Base-by-base conservation (phyloP, 2,113 vertebrate genomes). In the Bubo scandiacus region DNA sequence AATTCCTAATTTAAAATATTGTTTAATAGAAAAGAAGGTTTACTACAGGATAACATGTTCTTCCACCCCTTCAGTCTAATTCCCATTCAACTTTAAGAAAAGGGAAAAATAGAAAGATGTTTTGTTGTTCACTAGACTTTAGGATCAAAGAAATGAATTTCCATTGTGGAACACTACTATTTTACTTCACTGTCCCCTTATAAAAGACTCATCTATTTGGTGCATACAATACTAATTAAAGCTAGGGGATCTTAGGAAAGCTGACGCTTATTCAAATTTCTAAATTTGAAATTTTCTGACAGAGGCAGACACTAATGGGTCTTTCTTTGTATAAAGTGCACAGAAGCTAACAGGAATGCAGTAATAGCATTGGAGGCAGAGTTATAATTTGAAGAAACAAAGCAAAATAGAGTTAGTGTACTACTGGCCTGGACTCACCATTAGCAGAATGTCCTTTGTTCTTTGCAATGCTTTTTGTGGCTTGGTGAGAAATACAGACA, bases 1-100 rank as follows among this genome's bases (percentile, higher is more conserved):
- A 94, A 78, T 91, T 92, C 36, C n/a, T 92, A 92, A 95, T 93
- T 95, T 96, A 91, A 96, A 96, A 79, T 86, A 90, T 62, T 94
- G 22, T 91, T 95, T 95, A 83, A 84, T 68, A 84, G 38, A 58
- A 2, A 16, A 79, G 32, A 86, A 94, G 6, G 6, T 61, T 97
- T 96, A 81, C 45, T 49, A 34, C 62, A 90, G 49, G 51, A 85
- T 78, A 82, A 74, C 88, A 58, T 52, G 8, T 92, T 86, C 30
- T 95, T 34, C 38, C 9, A 73, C 4, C 26, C 43, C 38, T 36
- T 88, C 62, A 52, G 12, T 74, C 55, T 96, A 92, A 92, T 88
- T 87, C 61, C 52, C 59, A 71, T 42, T 82, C 93, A 55, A 94
- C 40, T 45, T 30, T 88, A 67, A 80, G 27, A 61, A 90, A 86